A percentile compares a stretch with the other conserved stretches of the same genome.
These are phyloP conservation scores for Tragelaphus strepsiceros DNA, from an alignment of 2,113 vertebrate species.

Conservation along the genomic window DNA sequence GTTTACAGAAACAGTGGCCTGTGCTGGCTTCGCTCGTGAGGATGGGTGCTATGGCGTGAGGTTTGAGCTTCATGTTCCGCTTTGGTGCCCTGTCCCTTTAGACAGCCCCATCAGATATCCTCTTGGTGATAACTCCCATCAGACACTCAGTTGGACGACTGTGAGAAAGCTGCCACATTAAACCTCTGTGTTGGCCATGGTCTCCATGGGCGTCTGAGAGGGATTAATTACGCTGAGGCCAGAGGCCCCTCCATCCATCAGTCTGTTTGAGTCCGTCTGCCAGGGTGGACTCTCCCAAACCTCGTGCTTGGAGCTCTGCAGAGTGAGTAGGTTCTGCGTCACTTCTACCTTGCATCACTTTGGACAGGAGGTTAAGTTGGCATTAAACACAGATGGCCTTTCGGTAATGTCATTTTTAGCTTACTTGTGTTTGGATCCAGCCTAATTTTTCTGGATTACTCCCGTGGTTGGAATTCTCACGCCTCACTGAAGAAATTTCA, in stretches of 20 bases:
- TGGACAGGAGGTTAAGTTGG: background rate
- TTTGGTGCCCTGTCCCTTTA: background rate
- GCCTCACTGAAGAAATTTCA: background rate
- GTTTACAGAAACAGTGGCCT: background rate
- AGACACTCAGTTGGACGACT: background rate
- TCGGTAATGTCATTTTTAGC: accelerated
- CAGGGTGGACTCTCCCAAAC: background rate
- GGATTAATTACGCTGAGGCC: background rate
- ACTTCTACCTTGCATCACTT: background rate
- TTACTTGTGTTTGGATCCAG: too few species aligned
- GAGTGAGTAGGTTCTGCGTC: background rate
- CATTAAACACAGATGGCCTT: background rate
- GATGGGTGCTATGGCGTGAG: background rate
- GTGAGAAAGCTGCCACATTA: background rate
- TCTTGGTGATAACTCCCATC: background rate
- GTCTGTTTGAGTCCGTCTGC: background rate
- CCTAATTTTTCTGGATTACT: background rate
- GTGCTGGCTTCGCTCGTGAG: conserved; percentile 1
- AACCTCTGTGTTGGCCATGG: background rate
- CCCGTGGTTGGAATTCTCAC: background rate
- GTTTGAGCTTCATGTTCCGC: background rate
- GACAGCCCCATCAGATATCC: background rate
- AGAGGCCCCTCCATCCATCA: background rate
- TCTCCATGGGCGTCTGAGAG: background rate
- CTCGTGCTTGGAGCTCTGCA: background rate